Base-by-base conservation (phyloP, 2,113 vertebrate genomes). In the Strix aluco region DNA sequence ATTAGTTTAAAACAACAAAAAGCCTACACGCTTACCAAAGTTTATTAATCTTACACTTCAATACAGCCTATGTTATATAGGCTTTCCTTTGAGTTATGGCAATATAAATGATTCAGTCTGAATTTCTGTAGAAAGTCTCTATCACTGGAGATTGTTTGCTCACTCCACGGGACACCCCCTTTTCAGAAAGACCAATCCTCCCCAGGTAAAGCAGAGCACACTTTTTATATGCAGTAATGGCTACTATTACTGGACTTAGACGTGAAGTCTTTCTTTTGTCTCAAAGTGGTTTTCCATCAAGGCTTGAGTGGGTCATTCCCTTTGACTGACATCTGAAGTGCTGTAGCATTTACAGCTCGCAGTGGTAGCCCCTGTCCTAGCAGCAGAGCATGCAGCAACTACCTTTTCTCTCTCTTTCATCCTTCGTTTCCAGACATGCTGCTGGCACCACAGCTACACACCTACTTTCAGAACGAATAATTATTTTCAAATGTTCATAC, bases 1-100 rank as follows among this genome's bases (percentile, higher is more conserved):
- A 79, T 52, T 54, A 91, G 36, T 79, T 93, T 65, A 49, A 93
- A 95, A 86, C 69, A 91, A 63, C 21, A 88, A 86, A 84, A 89
- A 82, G 3, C 40, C 49, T 61, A 58, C 30, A 77, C 1, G 22
- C 34, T 85, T 87, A 79, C 47, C 54, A 63, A 81, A 83, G 26
- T 20, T 74, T 90, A 72, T 57, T 59, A 83, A 81, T 94, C 47
- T 84, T 63, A 17, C 5, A 38, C 38, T 80, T 80, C 34, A 77
- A 65, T 36, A 70, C 1, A 72, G 21, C 5, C 66, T 57, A 38
- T 34, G 32, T 55, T 75, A 67, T 15, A 61, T 14, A 89, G 81
- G 40, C 18, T 85, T 92, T 82, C 52, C 38, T 95, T 71, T 55
- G 55, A 79, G 23, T 58, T 92, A 78, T 8, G 25, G 54, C 29